Conservation (phyloP, 2,113 vertebrate genomes). For the Callionymus lyra region DNA sequence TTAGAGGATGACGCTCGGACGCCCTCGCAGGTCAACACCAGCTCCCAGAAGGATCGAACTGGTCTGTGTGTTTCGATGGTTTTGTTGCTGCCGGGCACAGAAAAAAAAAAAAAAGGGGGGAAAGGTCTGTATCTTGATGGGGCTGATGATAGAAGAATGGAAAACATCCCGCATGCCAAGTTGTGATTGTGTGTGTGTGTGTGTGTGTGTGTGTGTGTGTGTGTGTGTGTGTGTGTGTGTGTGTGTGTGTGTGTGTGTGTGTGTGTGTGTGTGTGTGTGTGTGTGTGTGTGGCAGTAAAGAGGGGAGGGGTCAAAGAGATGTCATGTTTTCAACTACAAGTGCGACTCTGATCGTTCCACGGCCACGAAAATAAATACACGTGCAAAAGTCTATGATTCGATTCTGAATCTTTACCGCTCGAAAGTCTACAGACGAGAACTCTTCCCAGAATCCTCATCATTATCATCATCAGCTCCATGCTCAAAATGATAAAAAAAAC, state of each 20-base stretch:
- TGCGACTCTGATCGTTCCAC: constrained; percentile 70
- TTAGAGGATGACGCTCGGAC: too few species aligned
- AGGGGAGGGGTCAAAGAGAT: constrained; percentile 86
- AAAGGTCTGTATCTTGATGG: constrained; percentile 56
- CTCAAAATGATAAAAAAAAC: constrained; percentile 57
- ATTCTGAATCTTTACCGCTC: constrained; percentile 11
- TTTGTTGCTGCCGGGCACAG: constrained; percentile 19
- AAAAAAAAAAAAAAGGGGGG: too few species aligned
- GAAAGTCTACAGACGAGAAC: constrained; percentile 17
- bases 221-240: constrained; percentile 69
- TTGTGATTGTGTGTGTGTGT: constrained; percentile 82
- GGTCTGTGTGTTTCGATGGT: constrained; percentile 13
- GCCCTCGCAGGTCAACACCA: constrained; percentile 50
- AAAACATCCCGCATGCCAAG: constrained; percentile 81
- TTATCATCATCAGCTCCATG: constrained; percentile 38
- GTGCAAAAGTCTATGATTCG: constrained; percentile 5
- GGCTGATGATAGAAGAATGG: constrained; percentile 84
- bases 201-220: constrained; percentile 71
- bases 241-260: constrained; percentile 82
- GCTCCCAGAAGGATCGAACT: constrained; percentile 34
- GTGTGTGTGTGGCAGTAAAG: constrained; percentile 55
- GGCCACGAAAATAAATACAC: too few species aligned
- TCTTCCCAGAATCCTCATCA: constrained; percentile 23
- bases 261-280: constrained; percentile 74
- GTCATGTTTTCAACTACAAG: constrained; percentile 84